A percentile compares a stretch with the other conserved stretches of the same genome.
Conservation (phyloP, 2,797 vertebrate genomes). For the Myiothlypis chrysogaster region DNA sequence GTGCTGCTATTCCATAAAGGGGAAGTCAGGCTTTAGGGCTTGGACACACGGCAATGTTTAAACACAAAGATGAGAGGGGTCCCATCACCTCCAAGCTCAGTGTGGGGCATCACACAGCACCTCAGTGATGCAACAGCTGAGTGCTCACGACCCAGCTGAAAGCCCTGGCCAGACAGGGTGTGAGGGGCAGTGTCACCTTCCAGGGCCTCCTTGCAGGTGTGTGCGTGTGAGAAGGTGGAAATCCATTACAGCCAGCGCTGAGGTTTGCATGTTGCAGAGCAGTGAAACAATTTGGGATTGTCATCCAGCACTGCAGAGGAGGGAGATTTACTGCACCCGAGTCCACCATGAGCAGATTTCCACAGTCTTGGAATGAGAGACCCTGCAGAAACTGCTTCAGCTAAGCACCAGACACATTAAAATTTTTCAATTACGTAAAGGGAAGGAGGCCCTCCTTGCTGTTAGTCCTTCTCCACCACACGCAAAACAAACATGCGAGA, state of each 20-base stretch:
- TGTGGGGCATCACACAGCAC: background rate
- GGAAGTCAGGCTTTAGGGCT: background rate
- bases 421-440: conserved; percentile 35
- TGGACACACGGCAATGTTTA: background rate
- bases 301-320: background rate
- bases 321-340: conserved; percentile 6
- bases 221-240: background rate
- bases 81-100: accelerated
- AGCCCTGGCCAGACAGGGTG: background rate
- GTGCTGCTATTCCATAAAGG: background rate
- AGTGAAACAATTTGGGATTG: conserved; percentile 15
- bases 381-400: conserved; percentile 10
- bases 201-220: background rate
- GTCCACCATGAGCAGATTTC: background rate
- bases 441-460: conserved; percentile 15
- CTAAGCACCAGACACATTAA: background rate
- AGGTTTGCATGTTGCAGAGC: background rate
- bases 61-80: accelerated
- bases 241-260: background rate
- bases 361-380: background rate
- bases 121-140: background rate
- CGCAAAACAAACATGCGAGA: conserved; percentile 41
- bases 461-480: conserved; percentile 29
- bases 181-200: background rate
- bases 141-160: accelerated